Evolutionary conservation across 2,797 vertebrate species (phyloP), one percentile per base, ranked within the genome.

Genomic region (Cygnus olor): DNA sequence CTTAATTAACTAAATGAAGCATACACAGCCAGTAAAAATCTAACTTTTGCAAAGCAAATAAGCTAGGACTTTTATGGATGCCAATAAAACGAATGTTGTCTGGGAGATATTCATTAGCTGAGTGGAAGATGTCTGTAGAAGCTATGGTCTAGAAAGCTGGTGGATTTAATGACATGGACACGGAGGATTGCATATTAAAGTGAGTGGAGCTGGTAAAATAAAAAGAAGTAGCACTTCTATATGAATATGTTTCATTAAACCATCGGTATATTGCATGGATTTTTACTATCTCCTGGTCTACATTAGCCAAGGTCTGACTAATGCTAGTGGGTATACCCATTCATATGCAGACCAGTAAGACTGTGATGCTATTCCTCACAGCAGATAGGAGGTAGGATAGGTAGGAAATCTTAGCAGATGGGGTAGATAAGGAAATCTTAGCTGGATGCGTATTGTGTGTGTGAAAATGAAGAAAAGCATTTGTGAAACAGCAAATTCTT

Each of bases 61-160:
- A 93, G 47, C 68, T 68, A 38, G 49, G 77, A 86, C 64, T 82
- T 94, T 93, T 93, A 83, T 79, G 56, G 78, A 44, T 88, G 66
- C 63, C 83, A 77, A 32, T 93, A 77, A 93, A 93, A 80, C 47
- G 69, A 90, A 68, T 64, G 85, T 77, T 74, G 81, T 95, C 91
- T 93, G 85, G 54, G 81, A 94, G 81, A 92, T 57, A 79, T 81
- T 86, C 13, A 83, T 83, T 92, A 89, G 58, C 84, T 56, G 64
- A 17, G 17, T 78, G 44, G 84, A 91, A 94, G 93, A 80, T 83
- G 12, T 51, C 91, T 94, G 58, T 40, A 65, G 81, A 93, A 42
- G 90, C 70, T 94, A 86, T 60, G 93, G 89, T 90, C 90, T 85
- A 96, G 96, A 94, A 95, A 96, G 80, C 13, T 88, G 79, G 76